phyloP scores from a whole-genome alignment of 2,797 vertebrate genomes.

The Coluber constrictor region DNA sequence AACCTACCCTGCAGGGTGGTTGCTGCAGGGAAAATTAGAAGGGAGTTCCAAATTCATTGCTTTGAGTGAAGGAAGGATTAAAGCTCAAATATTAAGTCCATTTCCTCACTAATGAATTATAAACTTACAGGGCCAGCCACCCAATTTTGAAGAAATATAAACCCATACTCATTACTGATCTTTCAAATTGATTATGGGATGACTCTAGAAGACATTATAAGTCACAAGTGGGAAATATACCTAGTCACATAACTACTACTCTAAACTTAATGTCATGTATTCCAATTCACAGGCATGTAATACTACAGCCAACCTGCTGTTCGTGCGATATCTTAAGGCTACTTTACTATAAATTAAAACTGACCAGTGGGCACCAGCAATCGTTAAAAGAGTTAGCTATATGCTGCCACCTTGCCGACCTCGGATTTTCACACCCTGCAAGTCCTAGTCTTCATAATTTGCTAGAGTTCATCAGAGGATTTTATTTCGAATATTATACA shows the following conservation, averaged over 20 bases:
- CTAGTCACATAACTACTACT: background rate
- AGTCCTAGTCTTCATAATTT: background rate
- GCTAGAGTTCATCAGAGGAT: background rate
- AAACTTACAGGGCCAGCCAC: background rate
- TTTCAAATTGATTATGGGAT: background rate
- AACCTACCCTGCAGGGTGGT: background rate
- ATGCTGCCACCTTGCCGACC: background rate
- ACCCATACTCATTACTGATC: background rate
- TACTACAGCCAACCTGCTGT: background rate
- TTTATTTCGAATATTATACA: background rate
- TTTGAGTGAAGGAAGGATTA: background rate
- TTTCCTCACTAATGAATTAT: background rate
- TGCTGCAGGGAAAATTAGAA: background rate
- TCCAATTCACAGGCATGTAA: background rate
- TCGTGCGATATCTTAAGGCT: background rate
- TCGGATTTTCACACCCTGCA: background rate
- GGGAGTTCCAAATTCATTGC: background rate
- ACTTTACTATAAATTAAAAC: background rate
- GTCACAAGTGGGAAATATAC: background rate
- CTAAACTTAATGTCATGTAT: background rate
- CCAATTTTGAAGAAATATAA: background rate
- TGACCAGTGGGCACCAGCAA: background rate
- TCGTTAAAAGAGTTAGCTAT: too few species aligned
- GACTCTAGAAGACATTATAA: background rate
- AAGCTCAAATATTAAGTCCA: background rate